These are phyloP conservation scores for Bubalus kerabau DNA, from an alignment of 2,113 vertebrate genomes.

Conservation along the genomic window DNA sequence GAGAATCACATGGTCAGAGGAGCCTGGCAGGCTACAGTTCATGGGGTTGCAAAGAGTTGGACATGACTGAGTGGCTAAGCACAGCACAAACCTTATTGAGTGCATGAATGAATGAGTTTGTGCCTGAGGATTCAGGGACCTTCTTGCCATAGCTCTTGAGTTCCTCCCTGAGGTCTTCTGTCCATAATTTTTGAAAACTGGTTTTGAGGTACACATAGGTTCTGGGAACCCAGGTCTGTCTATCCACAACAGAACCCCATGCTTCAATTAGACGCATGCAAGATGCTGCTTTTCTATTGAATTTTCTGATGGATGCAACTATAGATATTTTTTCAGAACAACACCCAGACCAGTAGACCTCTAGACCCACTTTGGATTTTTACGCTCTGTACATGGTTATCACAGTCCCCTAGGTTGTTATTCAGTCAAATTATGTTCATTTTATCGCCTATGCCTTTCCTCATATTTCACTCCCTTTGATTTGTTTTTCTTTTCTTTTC, in stretches of 20 bases:
- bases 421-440: conserved; percentile 74
- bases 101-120: background rate
- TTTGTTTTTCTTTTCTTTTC: conserved; percentile 69
- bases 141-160: background rate
- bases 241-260: background rate
- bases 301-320: background rate
- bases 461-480: conserved; percentile 66
- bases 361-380: conserved; percentile 62
- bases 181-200: conserved; percentile 6
- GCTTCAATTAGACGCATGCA: conserved; percentile 26
- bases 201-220: background rate
- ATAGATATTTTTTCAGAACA: conserved; percentile 19
- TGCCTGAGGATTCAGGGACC: background rate
- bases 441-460: conserved; percentile 63
- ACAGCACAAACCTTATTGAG: background rate
- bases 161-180: background rate
- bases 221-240: conserved; percentile 13
- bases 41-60: background rate
- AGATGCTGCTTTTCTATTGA: conserved; percentile 28
- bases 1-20: background rate
- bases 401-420: conserved; percentile 65
- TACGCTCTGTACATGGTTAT: conserved; percentile 59
- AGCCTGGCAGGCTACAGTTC: background rate
- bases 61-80: background rate
- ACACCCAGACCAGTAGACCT: conserved; percentile 36